Evolutionary conservation across 2,797 vertebrate genomes (phyloP), one percentile per base, ranked within the genome.

Genomic region (Pampus argenteus): DNA sequence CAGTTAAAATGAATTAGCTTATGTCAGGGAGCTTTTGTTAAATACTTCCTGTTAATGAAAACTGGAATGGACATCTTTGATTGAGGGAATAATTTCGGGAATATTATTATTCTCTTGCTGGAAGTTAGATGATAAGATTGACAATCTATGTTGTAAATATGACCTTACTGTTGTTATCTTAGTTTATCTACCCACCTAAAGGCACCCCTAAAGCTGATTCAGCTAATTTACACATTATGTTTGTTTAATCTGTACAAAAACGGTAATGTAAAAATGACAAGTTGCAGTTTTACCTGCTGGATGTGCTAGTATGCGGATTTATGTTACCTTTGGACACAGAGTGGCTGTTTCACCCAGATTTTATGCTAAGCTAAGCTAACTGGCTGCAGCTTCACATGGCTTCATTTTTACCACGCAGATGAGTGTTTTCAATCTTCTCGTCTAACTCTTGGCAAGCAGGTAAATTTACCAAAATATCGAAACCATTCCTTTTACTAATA

Each of bases 401-500:
- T 22, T 26, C 3, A 63, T 38, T 38, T 63, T 42, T 29, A 22
- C 14, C 2, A 0, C 8, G 15, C 18, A 51, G 34, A 64, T 8
- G 18, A 51, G 47, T 20, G 26, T 5, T 2, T 15, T 57, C 23
- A 42, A n/a, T 51, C 20, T 31, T 51, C 34, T 65, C 36, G 54
- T 40, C 66, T 40, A 40, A 40, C 5, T 4, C 31, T 29, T 29
- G 28, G 28, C 28, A 29, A 10, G 11, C 10, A 36, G 4, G 13
- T 13, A 13, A 40, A 40, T 40, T 47, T 18, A 4, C 7, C 22
- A 36, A 51, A 73, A 40, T 50, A 7, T 34, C 1, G 10, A 50
- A 50, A 26, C 7, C 49, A 4, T 26, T 11, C 40, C 22, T 36
- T 59, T 66, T 65, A 9, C 25, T 15, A 28, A 71, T 57, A 55